Evolutionary conservation across 2,888 invertebrate genomes (phyloP).

Genomic region (Tinea trinotella): DNA sequence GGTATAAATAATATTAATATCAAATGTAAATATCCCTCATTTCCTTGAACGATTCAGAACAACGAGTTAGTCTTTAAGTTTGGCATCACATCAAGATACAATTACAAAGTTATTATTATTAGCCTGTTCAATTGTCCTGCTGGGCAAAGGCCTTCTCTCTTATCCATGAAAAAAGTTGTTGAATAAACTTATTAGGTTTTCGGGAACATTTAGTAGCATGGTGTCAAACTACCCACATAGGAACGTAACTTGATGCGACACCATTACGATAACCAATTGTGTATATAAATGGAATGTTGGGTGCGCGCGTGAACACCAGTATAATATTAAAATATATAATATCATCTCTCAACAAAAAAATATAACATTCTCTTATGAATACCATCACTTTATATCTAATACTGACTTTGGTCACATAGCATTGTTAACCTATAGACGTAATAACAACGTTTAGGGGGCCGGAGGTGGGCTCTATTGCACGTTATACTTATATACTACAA

Average conservation of each 20-base stretch:
- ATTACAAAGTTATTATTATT: too few relatives aligned
- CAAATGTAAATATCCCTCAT: constrained; percentile 43
- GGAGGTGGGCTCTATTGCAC: not conserved
- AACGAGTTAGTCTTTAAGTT: not conserved
- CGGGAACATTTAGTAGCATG: too few relatives aligned
- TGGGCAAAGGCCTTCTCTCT: too few relatives aligned
- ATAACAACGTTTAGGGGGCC: not conserved
- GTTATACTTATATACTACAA: too few relatives aligned
- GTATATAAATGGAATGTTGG: not conserved
- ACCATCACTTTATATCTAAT: constrained; percentile 34
- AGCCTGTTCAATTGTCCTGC: too few relatives aligned
- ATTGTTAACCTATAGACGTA: constrained; percentile 57
- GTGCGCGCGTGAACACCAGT: not conserved
- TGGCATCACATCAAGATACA: too few relatives aligned
- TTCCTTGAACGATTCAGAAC: constrained; percentile 61
- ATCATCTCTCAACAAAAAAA: not conserved
- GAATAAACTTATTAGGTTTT: too few relatives aligned
- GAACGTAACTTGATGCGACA: too few relatives aligned
- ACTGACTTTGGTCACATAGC: constrained; percentile 74
- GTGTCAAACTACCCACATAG: too few relatives aligned
- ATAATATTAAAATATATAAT: not conserved
- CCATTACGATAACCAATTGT: too few relatives aligned
- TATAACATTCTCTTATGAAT: constrained; percentile 4
- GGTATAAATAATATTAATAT: constrained; percentile 44
- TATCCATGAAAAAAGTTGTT: too few relatives aligned